phyloP scores from a whole-genome alignment of 2,797 vertebrate genomes.

The Molossus molossus region DNA sequence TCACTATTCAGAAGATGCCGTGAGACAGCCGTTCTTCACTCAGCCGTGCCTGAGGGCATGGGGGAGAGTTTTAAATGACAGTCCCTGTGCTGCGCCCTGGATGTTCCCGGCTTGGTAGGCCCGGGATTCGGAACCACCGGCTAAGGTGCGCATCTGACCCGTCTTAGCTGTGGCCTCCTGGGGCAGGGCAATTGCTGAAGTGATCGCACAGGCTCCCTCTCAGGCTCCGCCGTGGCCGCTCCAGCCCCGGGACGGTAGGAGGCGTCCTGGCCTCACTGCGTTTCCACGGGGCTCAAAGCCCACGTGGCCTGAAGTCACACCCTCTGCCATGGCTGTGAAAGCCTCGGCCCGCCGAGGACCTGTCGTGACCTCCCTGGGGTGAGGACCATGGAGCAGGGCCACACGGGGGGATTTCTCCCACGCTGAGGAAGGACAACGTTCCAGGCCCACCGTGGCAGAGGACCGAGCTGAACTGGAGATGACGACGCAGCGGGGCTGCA shows the following conservation, averaged over 20 bases:
- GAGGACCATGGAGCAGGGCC: background rate
- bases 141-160: background rate
- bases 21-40: background rate
- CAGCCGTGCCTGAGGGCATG: background rate
- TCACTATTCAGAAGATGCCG: background rate
- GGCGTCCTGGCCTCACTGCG: background rate
- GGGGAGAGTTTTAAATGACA: background rate
- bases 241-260: background rate
- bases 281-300: background rate
- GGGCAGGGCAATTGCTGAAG: background rate
- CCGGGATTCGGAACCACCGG: background rate
- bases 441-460: background rate
- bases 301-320: background rate
- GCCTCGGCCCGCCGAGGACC: background rate
- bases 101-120: background rate
- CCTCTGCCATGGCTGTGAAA: background rate
- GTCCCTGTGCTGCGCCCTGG: background rate
- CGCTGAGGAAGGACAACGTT: background rate
- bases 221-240: background rate
- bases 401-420: too few species aligned
- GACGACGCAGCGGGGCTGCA: background rate
- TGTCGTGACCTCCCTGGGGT: background rate
- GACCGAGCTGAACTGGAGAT: too few species aligned
- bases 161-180: background rate
- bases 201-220: background rate